These are phyloP conservation scores for Andrena camellia DNA, from an alignment of 2,888 invertebrate species.

Conservation along the genomic window DNA sequence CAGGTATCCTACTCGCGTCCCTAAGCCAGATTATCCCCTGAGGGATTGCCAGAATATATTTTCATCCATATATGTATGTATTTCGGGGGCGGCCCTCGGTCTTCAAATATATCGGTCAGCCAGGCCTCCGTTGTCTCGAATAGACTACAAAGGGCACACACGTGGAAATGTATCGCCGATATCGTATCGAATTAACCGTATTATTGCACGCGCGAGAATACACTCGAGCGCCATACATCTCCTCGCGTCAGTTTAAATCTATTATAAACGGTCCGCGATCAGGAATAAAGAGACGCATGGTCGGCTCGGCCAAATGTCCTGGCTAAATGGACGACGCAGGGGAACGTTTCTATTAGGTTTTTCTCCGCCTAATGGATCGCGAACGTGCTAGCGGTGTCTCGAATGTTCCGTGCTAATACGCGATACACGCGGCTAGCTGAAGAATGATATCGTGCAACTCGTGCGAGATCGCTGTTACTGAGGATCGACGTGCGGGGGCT, in stretches of 20 bases:
- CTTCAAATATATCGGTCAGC: slow-evolving; percentile 70
- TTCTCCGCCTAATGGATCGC: not conserved
- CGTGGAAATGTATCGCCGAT: slow-evolving; percentile 30
- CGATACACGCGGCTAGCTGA: slow-evolving; percentile 20
- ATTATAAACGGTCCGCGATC: slow-evolving; percentile 13
- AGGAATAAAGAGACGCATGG: not conserved
- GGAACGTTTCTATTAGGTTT: not conserved
- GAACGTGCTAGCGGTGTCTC: slow-evolving; percentile 13
- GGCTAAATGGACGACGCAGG: not conserved
- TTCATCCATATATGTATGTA: slow-evolving; percentile 70
- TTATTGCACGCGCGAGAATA: slow-evolving; percentile 24
- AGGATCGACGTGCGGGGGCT: slow-evolving; percentile 46
- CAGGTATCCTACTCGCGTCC: slow-evolving; percentile 71
- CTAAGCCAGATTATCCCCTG: slow-evolving; percentile 81
- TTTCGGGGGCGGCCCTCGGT: slow-evolving; percentile 52
- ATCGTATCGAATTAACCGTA: slow-evolving; percentile 42
- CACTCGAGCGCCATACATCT: slow-evolving; percentile 7
- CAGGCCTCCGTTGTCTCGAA: slow-evolving; percentile 49
- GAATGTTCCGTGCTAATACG: slow-evolving; percentile 50
- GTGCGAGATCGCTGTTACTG: slow-evolving; percentile 52
- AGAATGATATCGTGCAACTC: slow-evolving; percentile 51
- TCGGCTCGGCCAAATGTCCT: not conserved
- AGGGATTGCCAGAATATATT: slow-evolving; percentile 80
- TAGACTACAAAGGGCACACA: slow-evolving; percentile 29
- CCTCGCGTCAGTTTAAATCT: slow-evolving; percentile 15